Conservation (phyloP, 2,888 invertebrate genomes). For the Tipula unca region DNA sequence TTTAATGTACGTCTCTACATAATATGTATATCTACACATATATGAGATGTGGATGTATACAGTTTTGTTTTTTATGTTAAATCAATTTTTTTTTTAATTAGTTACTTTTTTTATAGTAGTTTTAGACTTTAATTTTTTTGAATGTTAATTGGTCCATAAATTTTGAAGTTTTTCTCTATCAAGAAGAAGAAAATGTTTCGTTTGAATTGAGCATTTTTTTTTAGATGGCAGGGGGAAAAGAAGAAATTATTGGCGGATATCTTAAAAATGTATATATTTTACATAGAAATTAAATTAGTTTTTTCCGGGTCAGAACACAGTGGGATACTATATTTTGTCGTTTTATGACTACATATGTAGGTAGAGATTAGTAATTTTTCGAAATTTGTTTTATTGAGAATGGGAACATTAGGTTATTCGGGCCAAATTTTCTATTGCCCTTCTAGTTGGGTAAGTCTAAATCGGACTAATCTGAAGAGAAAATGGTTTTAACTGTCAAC, state of each 20-base stretch:
- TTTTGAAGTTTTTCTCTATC: not conserved
- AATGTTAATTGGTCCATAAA: conserved; percentile 2
- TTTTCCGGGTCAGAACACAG: not conserved
- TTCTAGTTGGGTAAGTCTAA: no score
- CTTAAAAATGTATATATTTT: not conserved
- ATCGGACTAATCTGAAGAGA: no score
- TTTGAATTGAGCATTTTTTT: not conserved
- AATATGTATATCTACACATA: not conserved
- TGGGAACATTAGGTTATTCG: not conserved
- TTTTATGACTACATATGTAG: not conserved
- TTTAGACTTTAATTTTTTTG: not conserved
- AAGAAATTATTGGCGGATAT: not conserved
- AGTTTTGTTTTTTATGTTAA: conserved; percentile 3
- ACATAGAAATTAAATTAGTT: not conserved
- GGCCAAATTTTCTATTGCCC: not conserved
- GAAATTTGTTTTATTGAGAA: not conserved
- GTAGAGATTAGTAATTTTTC: not conserved
- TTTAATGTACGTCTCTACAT: not conserved
- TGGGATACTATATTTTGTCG: not conserved
- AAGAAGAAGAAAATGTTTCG: not conserved
- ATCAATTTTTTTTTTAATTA: conserved; percentile 8
- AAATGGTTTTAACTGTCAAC: no score
- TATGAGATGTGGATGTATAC: not conserved
- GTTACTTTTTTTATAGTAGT: not conserved
- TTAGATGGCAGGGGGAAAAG: not conserved